phyloP scores from a whole-genome alignment of 2,797 vertebrate species.

The Tokudaia muenninki region DNA sequence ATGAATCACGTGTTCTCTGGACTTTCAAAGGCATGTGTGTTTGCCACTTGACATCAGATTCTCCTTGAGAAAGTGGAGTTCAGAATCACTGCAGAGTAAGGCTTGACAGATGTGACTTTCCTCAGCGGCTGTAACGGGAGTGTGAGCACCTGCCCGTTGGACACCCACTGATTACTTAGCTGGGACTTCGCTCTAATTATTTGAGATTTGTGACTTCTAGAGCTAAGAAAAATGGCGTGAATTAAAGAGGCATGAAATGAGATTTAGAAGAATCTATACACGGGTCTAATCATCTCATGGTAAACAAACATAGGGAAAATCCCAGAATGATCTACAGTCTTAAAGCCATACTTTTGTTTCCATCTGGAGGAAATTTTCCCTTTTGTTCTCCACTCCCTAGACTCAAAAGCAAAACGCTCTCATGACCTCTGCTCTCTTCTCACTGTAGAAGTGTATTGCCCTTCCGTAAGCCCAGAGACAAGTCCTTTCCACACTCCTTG shows the following conservation, averaged over 20 bases:
- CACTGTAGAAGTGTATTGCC: neutral
- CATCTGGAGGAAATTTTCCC: neutral
- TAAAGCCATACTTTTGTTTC: neutral
- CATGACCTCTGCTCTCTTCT: neutral
- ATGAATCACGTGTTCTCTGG: neutral
- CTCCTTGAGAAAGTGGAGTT: neutral
- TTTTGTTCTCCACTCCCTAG: neutral
- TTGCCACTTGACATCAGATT: neutral
- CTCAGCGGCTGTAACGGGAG: neutral
- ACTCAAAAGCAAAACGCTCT: neutral
- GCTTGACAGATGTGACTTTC: neutral
- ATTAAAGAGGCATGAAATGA: slow-evolving; percentile 66
- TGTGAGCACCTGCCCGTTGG: no score
- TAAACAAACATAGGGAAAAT: neutral
- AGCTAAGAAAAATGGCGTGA: slow-evolving; percentile 46
- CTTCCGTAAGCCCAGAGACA: neutral
- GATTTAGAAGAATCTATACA: slow-evolving; percentile 58
- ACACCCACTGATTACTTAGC: neutral
- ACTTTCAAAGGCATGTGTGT: neutral
- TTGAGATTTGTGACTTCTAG: slow-evolving; percentile 20
- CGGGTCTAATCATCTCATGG: neutral
- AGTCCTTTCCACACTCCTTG: neutral
- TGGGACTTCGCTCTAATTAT: neutral
- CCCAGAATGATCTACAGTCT: neutral
- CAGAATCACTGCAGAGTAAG: neutral